Conservation (phyloP, 2,888 invertebrate genomes). For the Marasmarcha lunaedactyla region DNA sequence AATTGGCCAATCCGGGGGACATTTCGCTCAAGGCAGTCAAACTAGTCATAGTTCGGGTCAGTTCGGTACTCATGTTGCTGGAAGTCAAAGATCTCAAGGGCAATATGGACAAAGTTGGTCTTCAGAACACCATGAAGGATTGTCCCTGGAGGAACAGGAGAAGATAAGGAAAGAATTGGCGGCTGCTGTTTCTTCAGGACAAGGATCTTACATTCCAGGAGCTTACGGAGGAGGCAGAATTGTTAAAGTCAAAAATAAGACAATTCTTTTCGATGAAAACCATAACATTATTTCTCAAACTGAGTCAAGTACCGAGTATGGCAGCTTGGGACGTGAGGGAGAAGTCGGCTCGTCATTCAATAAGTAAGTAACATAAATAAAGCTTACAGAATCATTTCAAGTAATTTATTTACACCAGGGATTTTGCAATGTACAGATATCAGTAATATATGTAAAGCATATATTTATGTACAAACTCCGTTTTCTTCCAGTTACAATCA, state of each 20-base stretch:
- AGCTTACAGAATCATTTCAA: neutral
- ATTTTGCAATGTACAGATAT: neutral
- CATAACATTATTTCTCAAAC: slow-evolving; percentile 55
- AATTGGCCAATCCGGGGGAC: slow-evolving; percentile 7
- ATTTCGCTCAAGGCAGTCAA: slow-evolving; percentile 11
- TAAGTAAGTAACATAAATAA: slow-evolving; percentile 35
- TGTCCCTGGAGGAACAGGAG: slow-evolving; percentile 40
- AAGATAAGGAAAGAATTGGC: slow-evolving; percentile 33
- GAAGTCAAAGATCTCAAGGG: slow-evolving; percentile 19
- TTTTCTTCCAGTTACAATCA: slow-evolving; percentile 10
- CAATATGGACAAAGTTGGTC: slow-evolving; percentile 19
- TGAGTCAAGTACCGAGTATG: slow-evolving; percentile 65
- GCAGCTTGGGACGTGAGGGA: slow-evolving; percentile 50
- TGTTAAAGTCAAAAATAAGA: slow-evolving; percentile 38
- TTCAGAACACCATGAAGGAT: slow-evolving; percentile 25
- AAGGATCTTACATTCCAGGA: slow-evolving; percentile 19
- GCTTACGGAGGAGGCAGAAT: slow-evolving; percentile 25
- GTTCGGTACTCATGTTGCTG: neutral
- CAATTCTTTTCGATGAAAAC: slow-evolving; percentile 45
- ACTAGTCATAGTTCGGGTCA: neutral
- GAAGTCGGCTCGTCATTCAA: slow-evolving; percentile 56
- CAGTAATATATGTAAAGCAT: no score
- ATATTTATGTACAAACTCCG: neutral
- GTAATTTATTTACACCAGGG: neutral
- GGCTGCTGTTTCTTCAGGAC: slow-evolving; percentile 18